These are phyloP conservation scores for Cinclus mexicanus DNA, from an alignment of 2,113 vertebrate genomes.

Conservation along the genomic window DNA sequence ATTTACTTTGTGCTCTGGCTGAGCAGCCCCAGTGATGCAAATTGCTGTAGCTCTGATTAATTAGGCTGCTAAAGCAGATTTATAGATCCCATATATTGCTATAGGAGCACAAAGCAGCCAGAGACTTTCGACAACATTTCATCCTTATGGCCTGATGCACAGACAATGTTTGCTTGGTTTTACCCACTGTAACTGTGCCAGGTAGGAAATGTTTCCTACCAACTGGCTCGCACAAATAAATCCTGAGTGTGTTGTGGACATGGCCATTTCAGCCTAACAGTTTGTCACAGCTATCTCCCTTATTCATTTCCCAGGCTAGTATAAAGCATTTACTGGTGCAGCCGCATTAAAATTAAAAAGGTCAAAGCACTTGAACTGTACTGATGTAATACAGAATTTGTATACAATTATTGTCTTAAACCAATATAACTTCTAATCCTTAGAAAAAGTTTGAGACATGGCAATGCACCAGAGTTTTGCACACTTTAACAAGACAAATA, in stretches of 20 bases:
- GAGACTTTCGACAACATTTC: not conserved
- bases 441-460: not conserved
- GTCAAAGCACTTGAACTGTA: not conserved
- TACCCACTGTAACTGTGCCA: not conserved
- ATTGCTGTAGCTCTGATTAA: conserved; percentile 29
- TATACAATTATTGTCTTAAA: not conserved
- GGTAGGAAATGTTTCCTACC: not conserved
- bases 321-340: not conserved
- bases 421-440: not conserved
- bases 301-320: not conserved
- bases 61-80: not conserved
- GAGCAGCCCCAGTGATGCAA: conserved; percentile 5
- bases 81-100: not conserved
- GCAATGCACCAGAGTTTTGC: not conserved
- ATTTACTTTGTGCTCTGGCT: not conserved
- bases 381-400: not conserved
- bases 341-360: not conserved
- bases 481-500: not conserved
- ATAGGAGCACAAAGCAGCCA: not conserved
- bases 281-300: not conserved
- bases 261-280: not conserved
- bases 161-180: conserved; percentile 19
- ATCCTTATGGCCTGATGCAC: not conserved
- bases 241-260: not conserved
- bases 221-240: not conserved